Evolutionary conservation across 2,888 invertebrate genomes (phyloP).

Genomic region (Microctonus aethiopoides): DNA sequence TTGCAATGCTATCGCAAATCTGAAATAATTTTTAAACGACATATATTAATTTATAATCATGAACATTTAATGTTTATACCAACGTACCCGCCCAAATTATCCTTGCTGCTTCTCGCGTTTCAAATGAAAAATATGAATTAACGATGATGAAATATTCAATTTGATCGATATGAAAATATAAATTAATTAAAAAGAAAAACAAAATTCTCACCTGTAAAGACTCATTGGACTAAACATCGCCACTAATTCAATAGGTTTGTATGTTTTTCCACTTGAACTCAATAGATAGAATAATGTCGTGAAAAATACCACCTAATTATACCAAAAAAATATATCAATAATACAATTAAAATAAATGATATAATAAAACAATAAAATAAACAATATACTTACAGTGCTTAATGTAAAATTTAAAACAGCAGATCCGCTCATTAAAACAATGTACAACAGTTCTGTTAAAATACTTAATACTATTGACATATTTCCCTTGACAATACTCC

Average conservation of each 20-base stretch:
- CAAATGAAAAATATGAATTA: conserved; percentile 3
- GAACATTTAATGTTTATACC: conserved; percentile 6
- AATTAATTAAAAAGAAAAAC: background rate
- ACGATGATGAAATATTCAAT: background rate
- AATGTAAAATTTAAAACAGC: conserved; percentile 88
- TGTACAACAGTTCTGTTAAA: conserved; percentile 86
- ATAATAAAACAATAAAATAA: background rate
- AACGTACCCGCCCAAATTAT: conserved; percentile 53
- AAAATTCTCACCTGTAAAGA: conserved; percentile 69
- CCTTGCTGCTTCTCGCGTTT: conserved; percentile 41
- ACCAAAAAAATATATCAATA: background rate
- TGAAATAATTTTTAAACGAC: conserved; percentile 58
- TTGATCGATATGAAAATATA: background rate
- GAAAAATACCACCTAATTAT: conserved; percentile 89
- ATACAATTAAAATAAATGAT: background rate
- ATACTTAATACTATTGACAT: conserved; percentile 86
- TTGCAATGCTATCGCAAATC: conserved; percentile 85
- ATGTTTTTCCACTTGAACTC: conserved; percentile 84
- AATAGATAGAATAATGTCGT: conserved; percentile 96
- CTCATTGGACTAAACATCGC: conserved; percentile 84
- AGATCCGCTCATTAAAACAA: conserved; percentile 90
- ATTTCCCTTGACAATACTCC: conserved; percentile 93
- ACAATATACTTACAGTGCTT: conserved; percentile 75
- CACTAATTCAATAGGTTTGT: conserved; percentile 92
- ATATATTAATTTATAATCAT: background rate